A percentile compares a stretch with the other conserved stretches of the same genome.
Conservation (phyloP, 2,888 invertebrate genomes). For the Acronicta aceris region DNA sequence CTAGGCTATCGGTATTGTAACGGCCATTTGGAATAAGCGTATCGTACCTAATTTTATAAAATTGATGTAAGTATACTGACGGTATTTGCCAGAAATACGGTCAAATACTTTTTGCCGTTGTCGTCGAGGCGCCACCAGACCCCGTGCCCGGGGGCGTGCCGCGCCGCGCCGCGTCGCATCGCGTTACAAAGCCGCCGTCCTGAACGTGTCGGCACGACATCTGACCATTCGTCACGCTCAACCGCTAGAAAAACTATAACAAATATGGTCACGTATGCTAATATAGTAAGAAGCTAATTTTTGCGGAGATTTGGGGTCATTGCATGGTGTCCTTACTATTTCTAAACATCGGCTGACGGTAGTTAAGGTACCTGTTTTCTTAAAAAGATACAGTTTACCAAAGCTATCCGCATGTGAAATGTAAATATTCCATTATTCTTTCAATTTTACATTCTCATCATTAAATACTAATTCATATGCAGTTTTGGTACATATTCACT, state of each 20-base stretch:
- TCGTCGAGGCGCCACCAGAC: conserved; percentile 42
- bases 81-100: neutral
- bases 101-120: conserved; percentile 21
- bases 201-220: conserved; percentile 39
- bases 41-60: too few relatives aligned
- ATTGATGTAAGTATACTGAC: too few relatives aligned
- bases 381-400: too few relatives aligned
- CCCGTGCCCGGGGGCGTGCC: conserved; percentile 35
- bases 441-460: too few relatives aligned
- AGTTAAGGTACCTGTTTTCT: too few relatives aligned
- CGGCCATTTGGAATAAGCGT: too few relatives aligned
- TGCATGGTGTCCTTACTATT: neutral
- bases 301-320: neutral
- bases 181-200: conserved; percentile 55
- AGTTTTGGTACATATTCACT: too few relatives aligned
- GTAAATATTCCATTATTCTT: too few relatives aligned
- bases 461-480: too few relatives aligned
- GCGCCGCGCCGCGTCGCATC: conserved; percentile 27
- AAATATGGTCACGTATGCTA: conserved; percentile 27
- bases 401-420: too few relatives aligned
- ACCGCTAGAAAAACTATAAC: conserved; percentile 44
- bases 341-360: too few relatives aligned
- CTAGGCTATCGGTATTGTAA: too few relatives aligned
- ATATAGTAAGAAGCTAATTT: conserved; percentile 6
- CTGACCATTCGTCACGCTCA: conserved; percentile 50